phyloP scores from a whole-genome alignment of 35 echinoderm and acorn worm genomes.

The Heliocidaris tuberculata region DNA sequence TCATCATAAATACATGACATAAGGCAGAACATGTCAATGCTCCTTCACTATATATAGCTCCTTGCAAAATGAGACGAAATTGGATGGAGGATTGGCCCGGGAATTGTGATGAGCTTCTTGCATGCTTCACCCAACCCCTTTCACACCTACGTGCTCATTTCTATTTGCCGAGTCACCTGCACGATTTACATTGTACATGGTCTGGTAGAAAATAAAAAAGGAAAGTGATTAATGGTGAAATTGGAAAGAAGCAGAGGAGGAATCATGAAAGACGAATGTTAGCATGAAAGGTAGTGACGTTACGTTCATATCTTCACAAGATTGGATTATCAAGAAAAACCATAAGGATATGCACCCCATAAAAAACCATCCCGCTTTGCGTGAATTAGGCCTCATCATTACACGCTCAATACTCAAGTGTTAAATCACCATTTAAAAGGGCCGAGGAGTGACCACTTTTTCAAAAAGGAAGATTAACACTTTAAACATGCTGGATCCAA shows the following conservation, averaged over 20 bases:
- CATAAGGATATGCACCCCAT: too few relatives aligned
- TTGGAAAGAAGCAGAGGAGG: background rate
- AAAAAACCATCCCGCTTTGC: too few relatives aligned
- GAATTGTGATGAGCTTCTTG: conserved; percentile 3
- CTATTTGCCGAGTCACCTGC: conserved; percentile 7
- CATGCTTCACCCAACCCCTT: background rate
- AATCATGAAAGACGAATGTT: background rate
- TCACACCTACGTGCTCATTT: background rate
- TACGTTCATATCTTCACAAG: background rate
- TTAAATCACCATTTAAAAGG: too few relatives aligned
- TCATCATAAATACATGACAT: conserved; percentile 18
- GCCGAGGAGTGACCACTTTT: too few relatives aligned
- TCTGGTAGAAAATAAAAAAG: background rate
- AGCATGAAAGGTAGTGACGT: background rate
- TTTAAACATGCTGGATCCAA: too few relatives aligned
- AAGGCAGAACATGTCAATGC: background rate
- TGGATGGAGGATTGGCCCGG: background rate
- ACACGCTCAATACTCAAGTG: too few relatives aligned
- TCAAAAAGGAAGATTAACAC: too few relatives aligned
- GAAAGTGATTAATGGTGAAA: background rate
- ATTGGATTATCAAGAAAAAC: background rate
- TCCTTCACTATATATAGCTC: background rate
- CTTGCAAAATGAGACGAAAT: background rate
- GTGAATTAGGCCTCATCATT: too few relatives aligned
- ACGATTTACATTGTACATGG: background rate